Evolutionary conservation across 2,797 vertebrate genomes (phyloP).

Genomic region (Phalanger gymnotis): DNA sequence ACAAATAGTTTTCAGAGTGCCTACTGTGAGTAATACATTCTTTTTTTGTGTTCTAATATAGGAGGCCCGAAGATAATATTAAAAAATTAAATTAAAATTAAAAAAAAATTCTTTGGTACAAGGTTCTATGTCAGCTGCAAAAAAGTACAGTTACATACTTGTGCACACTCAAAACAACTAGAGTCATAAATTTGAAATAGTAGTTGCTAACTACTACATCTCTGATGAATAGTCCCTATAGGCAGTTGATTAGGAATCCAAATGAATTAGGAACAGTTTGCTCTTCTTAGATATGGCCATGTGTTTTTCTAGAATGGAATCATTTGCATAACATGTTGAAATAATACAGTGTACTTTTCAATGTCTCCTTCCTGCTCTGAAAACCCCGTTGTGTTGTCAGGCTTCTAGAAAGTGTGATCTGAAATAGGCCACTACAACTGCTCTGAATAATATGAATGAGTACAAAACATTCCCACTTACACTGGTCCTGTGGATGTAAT

Average conservation of each 20-base stretch:
- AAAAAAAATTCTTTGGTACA: background rate
- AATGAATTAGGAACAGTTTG: background rate
- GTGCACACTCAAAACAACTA: background rate
- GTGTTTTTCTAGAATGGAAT: background rate
- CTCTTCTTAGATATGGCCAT: background rate
- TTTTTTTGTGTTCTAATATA: background rate
- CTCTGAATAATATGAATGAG: background rate
- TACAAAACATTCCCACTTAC: constrained; percentile 22
- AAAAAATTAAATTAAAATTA: background rate
- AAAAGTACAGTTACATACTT: background rate
- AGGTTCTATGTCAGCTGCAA: background rate
- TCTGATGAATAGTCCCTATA: background rate
- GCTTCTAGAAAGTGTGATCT: background rate
- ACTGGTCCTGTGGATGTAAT: background rate
- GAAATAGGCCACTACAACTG: background rate
- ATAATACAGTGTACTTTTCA: background rate
- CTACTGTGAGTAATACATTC: background rate
- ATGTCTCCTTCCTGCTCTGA: background rate
- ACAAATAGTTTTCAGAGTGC: background rate
- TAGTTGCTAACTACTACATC: constrained; percentile 11
- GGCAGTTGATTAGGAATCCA: background rate
- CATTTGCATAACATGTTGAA: background rate
- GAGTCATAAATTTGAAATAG: constrained; percentile 23
- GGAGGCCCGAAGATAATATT: constrained; percentile 24
- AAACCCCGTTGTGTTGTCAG: background rate